Evolutionary conservation across 1,140 invertebrate species (phyloP).

Genomic region (Zaprionus ghesquierei): DNA sequence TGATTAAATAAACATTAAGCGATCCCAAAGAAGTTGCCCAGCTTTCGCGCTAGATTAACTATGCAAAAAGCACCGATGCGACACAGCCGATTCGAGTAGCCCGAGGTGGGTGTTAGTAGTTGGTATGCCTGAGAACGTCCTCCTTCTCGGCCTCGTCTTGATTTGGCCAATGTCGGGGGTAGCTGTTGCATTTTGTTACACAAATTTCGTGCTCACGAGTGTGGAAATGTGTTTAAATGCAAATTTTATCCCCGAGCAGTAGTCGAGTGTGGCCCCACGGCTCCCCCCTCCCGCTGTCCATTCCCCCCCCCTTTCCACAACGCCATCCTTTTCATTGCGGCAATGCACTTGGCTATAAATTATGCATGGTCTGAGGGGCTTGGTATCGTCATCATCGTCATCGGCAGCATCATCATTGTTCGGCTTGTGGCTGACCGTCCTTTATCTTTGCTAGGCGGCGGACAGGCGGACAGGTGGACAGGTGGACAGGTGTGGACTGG

Average conservation of each 20-base stretch:
- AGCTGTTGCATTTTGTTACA: conserved; percentile 28
- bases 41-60: conserved; percentile 8
- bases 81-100: not conserved
- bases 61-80: conserved; percentile 4
- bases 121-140: not conserved
- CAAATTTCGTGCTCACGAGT: conserved; percentile 64
- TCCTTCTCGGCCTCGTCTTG: not conserved
- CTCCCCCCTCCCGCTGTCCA: not conserved
- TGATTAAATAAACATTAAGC: not conserved
- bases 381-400: conserved; percentile 19
- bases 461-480: not conserved
- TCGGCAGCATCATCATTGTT: conserved; percentile 26
- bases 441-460: conserved; percentile 29
- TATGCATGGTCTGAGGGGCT: conserved; percentile 51
- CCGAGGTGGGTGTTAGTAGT: too few relatives aligned
- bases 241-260: conserved; percentile 37
- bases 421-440: conserved; percentile 40
- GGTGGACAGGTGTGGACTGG: not conserved
- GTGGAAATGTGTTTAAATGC: conserved; percentile 70
- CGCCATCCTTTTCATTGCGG: conserved; percentile 8
- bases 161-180: not conserved
- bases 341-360: conserved; percentile 57
- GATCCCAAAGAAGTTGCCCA: not conserved
- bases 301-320: not conserved
- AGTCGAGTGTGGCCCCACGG: not conserved